Conservation (phyloP, 1,140 invertebrate species). For the Apis florea region DNA sequence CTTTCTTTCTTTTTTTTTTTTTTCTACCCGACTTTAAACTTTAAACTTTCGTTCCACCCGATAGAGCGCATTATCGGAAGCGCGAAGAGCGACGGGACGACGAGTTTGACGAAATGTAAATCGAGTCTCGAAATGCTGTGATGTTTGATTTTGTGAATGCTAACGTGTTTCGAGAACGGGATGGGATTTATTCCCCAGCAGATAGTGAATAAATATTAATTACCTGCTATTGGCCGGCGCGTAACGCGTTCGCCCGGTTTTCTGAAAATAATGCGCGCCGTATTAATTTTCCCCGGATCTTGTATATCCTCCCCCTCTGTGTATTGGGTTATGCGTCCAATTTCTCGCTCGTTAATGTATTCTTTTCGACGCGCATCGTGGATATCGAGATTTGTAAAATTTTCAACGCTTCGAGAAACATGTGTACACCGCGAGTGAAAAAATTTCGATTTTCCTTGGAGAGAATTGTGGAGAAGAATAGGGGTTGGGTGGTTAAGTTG, state of each 20-base stretch:
- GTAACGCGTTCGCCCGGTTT: conserved; percentile 20
- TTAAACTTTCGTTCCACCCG: not conserved
- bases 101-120: conserved; percentile 18
- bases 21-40: not conserved
- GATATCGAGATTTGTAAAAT: no score
- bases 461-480: no score
- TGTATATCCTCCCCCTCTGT: not conserved
- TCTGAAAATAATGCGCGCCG: conserved; percentile 45
- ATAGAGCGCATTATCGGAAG: not conserved
- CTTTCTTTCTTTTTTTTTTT: no score
- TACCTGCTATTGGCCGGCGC: conserved; percentile 40
- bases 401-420: no score
- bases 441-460: no score
- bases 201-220: conserved; percentile 61
- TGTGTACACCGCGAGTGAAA: no score
- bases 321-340: not conserved
- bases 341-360: conserved; percentile 16
- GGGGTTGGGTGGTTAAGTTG: no score
- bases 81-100: no score
- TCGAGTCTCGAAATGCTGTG: conserved; percentile 31
- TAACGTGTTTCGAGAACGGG: no score
- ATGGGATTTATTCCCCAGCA: conserved; percentile 42
- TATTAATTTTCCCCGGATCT: conserved; percentile 46
- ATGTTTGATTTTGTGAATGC: conserved; percentile 38
- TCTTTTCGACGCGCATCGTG: not conserved